Percentiles rank a stretch among this genome's conserved stretches.
Evolutionary conservation across 2,888 invertebrate species (phyloP).

Genomic region (Thera britannica): DNA sequence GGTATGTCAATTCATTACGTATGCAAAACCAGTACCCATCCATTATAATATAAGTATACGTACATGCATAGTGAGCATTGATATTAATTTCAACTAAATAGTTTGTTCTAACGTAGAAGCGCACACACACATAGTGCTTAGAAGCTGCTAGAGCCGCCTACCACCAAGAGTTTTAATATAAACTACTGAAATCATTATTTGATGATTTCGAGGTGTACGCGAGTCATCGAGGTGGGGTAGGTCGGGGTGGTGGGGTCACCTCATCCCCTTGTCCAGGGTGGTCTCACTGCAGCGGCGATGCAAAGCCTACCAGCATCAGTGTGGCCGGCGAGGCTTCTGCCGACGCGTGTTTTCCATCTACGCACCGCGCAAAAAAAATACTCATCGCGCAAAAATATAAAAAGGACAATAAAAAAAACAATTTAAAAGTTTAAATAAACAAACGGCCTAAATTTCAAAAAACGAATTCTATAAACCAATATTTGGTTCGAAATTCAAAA

Average conservation of each 20-base stretch:
- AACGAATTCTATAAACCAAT: slow-evolving; percentile 77
- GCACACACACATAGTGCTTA: slow-evolving; percentile 43
- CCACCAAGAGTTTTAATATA: slow-evolving; percentile 69
- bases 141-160: slow-evolving; percentile 44
- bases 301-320: slow-evolving; percentile 75
- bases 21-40: slow-evolving; percentile 46
- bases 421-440: slow-evolving; percentile 45
- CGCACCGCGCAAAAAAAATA: slow-evolving; percentile 73
- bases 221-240: slow-evolving; percentile 70
- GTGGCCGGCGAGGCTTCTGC: slow-evolving; percentile 81
- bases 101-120: slow-evolving; percentile 64
- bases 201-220: slow-evolving; percentile 79
- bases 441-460: slow-evolving; percentile 60
- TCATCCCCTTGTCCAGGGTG: slow-evolving; percentile 53
- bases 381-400: slow-evolving; percentile 60
- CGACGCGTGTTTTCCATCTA: slow-evolving; percentile 83
- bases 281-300: slow-evolving; percentile 72
- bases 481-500: slow-evolving; percentile 72
- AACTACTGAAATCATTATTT: slow-evolving; percentile 83
- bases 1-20: slow-evolving; percentile 30
- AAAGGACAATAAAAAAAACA: slow-evolving; percentile 45
- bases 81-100: slow-evolving; percentile 70
- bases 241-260: slow-evolving; percentile 54
- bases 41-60: slow-evolving; percentile 52
- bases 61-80: slow-evolving; percentile 45